These are phyloP conservation scores for Papilio gigon DNA, from an alignment of 2,888 invertebrate species.

Conservation along the genomic window DNA sequence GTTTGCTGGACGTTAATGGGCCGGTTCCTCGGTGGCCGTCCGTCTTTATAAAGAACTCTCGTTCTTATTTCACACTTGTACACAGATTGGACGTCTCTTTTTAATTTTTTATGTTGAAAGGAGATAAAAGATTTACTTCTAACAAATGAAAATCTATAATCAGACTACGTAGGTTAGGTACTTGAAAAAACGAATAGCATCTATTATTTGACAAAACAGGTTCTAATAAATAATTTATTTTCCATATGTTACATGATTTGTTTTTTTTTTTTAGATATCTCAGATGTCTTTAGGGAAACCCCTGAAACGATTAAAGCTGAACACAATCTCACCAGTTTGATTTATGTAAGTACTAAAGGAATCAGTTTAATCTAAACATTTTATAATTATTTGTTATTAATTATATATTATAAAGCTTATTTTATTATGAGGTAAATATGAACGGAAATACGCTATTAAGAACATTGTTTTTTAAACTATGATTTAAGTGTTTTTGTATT, in stretches of 20 bases:
- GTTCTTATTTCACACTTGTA: neutral
- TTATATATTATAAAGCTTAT: no score
- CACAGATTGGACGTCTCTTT: neutral
- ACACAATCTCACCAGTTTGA: constrained; percentile 62
- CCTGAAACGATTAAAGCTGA: constrained; percentile 66
- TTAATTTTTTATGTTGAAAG: neutral
- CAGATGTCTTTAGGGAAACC: constrained; percentile 62
- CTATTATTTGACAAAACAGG: no score
- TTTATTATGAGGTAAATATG: no score
- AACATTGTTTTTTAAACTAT: neutral
- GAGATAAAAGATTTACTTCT: neutral
- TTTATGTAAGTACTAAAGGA: constrained; percentile 59
- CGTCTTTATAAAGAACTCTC: neutral
- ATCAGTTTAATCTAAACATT: neutral
- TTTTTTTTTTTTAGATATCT: constrained; percentile 58
- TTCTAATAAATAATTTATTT: neutral
- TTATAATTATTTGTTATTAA: neutral
- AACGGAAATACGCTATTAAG: no score
- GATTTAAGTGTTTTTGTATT: neutral
- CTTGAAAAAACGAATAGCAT: no score
- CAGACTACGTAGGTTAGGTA: no score
- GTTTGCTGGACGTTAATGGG: neutral
- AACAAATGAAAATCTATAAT: neutral
- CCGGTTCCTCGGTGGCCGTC: neutral
- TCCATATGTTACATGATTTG: neutral